Evolutionary conservation across 35 echinoderm and acorn worm species (phyloP).

Genomic region (Eucidaris tribuloides): DNA sequence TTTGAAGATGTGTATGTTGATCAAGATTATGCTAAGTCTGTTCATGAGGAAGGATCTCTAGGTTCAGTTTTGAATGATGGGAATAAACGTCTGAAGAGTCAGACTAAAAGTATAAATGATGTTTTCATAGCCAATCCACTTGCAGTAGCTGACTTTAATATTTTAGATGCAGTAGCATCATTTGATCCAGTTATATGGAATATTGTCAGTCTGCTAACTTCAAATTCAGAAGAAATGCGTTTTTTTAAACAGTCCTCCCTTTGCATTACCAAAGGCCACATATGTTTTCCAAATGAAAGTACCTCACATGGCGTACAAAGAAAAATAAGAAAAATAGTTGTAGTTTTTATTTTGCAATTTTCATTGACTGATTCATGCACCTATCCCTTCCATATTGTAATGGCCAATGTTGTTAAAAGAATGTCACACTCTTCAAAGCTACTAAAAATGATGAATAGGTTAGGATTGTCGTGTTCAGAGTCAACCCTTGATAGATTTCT

Average conservation of each 20-base stretch:
- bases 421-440: conserved; percentile 52
- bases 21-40: background rate
- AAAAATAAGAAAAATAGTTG: conserved; percentile 11
- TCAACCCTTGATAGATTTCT: conserved; percentile 32
- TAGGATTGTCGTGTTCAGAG: conserved; percentile 31
- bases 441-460: conserved; percentile 30
- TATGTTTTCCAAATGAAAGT: conserved; percentile 13
- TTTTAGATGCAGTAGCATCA: background rate
- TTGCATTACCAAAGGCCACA: conserved; percentile 10
- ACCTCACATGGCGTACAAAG: background rate
- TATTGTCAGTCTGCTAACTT: conserved; percentile 2
- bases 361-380: conserved; percentile 23
- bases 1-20: conserved; percentile 9
- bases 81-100: conserved; percentile 4
- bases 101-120: conserved; percentile 13
- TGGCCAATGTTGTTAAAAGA: conserved; percentile 45
- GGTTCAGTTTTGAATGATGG: conserved; percentile 1
- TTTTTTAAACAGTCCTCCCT: conserved; percentile 22
- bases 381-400: conserved; percentile 46
- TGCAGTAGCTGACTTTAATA: conserved; percentile 10
- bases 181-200: conserved; percentile 17
- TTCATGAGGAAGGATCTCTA: conserved; percentile 20
- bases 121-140: conserved; percentile 9
- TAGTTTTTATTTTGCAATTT: conserved; percentile 33
- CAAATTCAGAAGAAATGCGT: conserved; percentile 15